Percentiles rank a stretch among this genome's conserved stretches.
Evolutionary conservation across 2,113 vertebrate species (phyloP).

Genomic region (Ranitomeya imitator): DNA sequence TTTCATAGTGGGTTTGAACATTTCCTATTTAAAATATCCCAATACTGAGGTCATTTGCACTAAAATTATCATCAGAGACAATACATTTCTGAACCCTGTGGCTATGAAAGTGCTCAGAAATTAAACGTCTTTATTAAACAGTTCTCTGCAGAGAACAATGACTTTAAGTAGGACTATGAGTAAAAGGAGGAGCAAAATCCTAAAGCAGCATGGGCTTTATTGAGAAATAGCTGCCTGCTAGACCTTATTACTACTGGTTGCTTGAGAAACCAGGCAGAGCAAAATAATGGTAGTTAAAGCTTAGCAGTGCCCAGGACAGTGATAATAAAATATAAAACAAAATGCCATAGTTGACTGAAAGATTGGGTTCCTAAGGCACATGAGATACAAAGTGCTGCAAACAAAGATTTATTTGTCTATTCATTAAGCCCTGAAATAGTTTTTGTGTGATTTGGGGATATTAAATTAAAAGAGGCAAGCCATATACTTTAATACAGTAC

Average conservation of each 20-base stretch:
- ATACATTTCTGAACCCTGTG: slow-evolving; percentile 51
- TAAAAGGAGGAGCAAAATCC: slow-evolving; percentile 47
- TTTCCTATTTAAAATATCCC: slow-evolving; percentile 66
- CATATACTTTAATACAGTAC: slow-evolving; percentile 62
- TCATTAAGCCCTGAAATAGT: slow-evolving; percentile 66
- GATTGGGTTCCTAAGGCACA: slow-evolving; percentile 58
- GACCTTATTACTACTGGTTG: slow-evolving; percentile 51
- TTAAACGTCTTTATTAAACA: slow-evolving; percentile 38
- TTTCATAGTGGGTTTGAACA: slow-evolving; percentile 65
- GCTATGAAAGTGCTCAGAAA: background rate
- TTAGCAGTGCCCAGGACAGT: slow-evolving; percentile 56
- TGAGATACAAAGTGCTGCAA: slow-evolving; percentile 60
- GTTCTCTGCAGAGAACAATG: slow-evolving; percentile 34
- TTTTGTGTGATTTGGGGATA: slow-evolving; percentile 63
- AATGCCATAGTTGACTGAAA: slow-evolving; percentile 60
- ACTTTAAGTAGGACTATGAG: slow-evolving; percentile 54
- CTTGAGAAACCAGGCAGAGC: slow-evolving; percentile 57
- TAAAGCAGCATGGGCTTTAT: slow-evolving; percentile 47
- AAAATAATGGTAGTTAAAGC: slow-evolving; percentile 59
- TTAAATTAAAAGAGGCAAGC: slow-evolving; percentile 68
- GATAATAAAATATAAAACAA: slow-evolving; percentile 64
- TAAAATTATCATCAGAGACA: slow-evolving; percentile 54
- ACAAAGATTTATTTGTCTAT: slow-evolving; percentile 67
- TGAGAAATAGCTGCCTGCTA: slow-evolving; percentile 58
- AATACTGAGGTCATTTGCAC: slow-evolving; percentile 60